Evolutionary conservation across 2,113 vertebrate species (phyloP).

Genomic region (Semicossyphus pulcher): DNA sequence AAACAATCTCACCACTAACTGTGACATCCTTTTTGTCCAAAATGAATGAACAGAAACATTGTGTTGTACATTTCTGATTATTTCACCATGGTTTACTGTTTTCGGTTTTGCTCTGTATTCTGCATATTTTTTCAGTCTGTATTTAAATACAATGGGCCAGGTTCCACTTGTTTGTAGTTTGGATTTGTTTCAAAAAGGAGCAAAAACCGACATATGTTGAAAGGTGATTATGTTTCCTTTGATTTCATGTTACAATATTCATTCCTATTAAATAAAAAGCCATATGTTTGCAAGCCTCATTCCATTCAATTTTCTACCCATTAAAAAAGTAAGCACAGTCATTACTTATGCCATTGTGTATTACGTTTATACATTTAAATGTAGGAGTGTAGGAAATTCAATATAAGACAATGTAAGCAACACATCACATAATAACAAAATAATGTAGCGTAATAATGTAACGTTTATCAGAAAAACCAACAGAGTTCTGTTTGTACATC

Average conservation of each 20-base stretch:
- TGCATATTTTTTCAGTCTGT: slow-evolving; percentile 57
- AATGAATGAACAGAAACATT: slow-evolving; percentile 55
- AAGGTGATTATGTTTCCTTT: slow-evolving; percentile 73
- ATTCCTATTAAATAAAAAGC: slow-evolving; percentile 82
- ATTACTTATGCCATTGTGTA: no score
- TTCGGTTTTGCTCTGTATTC: slow-evolving; percentile 57
- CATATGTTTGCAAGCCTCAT: slow-evolving; percentile 76
- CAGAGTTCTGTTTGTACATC: no score
- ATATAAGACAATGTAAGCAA: no score
- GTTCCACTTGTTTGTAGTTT: slow-evolving; percentile 50
- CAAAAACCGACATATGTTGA: slow-evolving; percentile 43
- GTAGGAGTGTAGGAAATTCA: no score
- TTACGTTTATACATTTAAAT: no score
- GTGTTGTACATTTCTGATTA: slow-evolving; percentile 62
- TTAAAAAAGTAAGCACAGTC: background rate
- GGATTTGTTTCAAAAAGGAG: slow-evolving; percentile 60
- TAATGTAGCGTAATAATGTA: no score
- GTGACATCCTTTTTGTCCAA: slow-evolving; percentile 20
- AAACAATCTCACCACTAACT: slow-evolving; percentile 63
- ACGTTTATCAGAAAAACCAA: no score
- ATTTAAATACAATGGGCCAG: slow-evolving; percentile 60
- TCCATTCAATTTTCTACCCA: slow-evolving; percentile 14
- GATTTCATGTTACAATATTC: slow-evolving; percentile 77
- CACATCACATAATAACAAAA: no score
- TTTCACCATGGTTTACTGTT: slow-evolving; percentile 55